These are phyloP conservation scores for Temnothorax ravouxi DNA, from an alignment of 2,888 invertebrate genomes.

Conservation along the genomic window DNA sequence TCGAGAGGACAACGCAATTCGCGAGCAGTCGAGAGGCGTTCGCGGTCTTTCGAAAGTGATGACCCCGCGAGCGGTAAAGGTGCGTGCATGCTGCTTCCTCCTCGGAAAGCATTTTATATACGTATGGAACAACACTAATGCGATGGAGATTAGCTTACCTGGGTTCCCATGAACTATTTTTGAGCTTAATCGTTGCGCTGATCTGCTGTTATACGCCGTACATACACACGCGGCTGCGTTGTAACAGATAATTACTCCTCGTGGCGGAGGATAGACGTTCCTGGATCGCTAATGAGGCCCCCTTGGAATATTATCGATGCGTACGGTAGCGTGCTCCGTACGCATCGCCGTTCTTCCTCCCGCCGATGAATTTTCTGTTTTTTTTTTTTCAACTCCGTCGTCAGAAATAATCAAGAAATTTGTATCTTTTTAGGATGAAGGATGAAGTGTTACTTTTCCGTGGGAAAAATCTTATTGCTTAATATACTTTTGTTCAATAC, in stretches of 20 bases:
- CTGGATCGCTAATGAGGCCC: conserved; percentile 77
- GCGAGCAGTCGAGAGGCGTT: conserved; percentile 53
- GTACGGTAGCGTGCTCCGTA: conserved; percentile 66
- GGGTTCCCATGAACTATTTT: conserved; percentile 84
- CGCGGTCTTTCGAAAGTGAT: conserved; percentile 74
- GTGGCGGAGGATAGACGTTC: conserved; percentile 70
- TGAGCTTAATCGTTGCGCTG: conserved; percentile 82
- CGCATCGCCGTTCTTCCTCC: conserved; percentile 62
- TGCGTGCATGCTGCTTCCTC: conserved; percentile 75
- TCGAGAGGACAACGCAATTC: conserved; percentile 8
- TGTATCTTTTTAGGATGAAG: not conserved
- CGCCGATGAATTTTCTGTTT: conserved; percentile 65
- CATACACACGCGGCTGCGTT: conserved; percentile 62
- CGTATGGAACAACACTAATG: conserved; percentile 76
- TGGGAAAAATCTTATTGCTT: not conserved
- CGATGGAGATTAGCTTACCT: conserved; percentile 77
- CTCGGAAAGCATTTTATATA: conserved; percentile 75
- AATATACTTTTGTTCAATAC: not conserved
- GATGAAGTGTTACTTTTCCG: not conserved
- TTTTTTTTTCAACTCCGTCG: conserved; percentile 45
- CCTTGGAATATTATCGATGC: conserved; percentile 78
- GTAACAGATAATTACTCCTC: conserved; percentile 78
- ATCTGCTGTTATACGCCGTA: conserved; percentile 79
- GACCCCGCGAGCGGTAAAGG: conserved; percentile 69
- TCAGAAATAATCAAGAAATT: not conserved